Conservation (phyloP, 2,797 vertebrate genomes). For the Paguma larvata region DNA sequence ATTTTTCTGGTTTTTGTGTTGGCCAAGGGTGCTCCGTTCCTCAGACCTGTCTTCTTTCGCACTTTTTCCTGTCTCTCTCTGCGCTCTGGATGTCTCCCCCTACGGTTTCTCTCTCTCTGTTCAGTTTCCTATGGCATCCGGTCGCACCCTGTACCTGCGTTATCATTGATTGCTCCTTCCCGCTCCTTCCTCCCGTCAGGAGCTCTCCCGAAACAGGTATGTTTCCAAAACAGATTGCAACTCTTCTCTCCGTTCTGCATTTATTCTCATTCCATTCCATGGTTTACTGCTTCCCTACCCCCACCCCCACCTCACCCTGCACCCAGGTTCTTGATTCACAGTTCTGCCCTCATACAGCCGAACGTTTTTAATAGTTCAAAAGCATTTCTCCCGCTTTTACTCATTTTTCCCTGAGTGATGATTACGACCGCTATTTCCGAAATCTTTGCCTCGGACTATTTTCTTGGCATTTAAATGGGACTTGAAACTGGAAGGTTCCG, state of each 20-base stretch:
- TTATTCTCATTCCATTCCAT: constrained; percentile 50
- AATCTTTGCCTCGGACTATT: not conserved
- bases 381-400: not conserved
- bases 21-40: not conserved
- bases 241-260: not conserved
- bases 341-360: not conserved
- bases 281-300: not conserved
- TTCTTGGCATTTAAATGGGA: constrained; percentile 19
- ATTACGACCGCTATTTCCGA: not conserved
- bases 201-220: constrained; percentile 11
- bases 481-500: not conserved
- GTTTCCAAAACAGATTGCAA: constrained; percentile 11
- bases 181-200: not conserved
- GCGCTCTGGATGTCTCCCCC: not conserved
- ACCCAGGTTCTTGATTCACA: not conserved
- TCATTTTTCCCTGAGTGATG: not conserved
- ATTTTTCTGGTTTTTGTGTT: not conserved
- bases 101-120: not conserved
- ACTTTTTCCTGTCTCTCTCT: not conserved
- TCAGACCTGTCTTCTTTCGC: not conserved
- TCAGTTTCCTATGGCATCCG: not conserved
- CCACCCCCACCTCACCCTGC: too few species aligned
- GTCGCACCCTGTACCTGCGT: not conserved
- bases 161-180: not conserved
- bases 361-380: not conserved